These are phyloP conservation scores for Drosophila kurseongensis DNA, from an alignment of 1,140 invertebrate species.

Conservation along the genomic window DNA sequence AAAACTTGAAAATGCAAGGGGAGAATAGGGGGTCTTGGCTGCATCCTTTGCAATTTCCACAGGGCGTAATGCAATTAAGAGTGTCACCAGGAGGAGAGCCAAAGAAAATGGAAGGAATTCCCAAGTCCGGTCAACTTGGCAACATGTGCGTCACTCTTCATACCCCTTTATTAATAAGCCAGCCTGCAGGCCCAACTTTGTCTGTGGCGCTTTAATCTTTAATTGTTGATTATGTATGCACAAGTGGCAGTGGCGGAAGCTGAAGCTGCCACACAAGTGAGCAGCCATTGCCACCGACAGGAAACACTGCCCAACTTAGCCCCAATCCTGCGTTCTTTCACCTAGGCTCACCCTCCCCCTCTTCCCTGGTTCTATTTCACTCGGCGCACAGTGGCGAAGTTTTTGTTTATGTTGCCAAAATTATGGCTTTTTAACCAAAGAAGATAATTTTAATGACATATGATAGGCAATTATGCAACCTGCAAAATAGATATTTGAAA, in stretches of 20 bases:
- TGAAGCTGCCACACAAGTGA: constrained; percentile 41
- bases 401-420: too few relatives aligned
- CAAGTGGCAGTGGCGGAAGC: constrained; percentile 49
- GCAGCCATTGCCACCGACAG: constrained; percentile 41
- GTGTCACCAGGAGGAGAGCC: constrained; percentile 40
- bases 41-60: constrained; percentile 55
- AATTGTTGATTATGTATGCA: constrained; percentile 73
- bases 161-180: constrained; percentile 57
- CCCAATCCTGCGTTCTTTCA: not conserved
- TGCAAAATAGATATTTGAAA: too few relatives aligned
- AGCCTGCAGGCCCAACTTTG: constrained; percentile 40
- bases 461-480: too few relatives aligned
- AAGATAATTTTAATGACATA: too few relatives aligned
- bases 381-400: not conserved
- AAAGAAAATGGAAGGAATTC: constrained; percentile 45
- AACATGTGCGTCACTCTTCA: constrained; percentile 20
- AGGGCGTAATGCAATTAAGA: constrained; percentile 74
- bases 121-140: constrained; percentile 26
- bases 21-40: constrained; percentile 1
- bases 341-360: not conserved
- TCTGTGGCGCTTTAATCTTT: constrained; percentile 65
- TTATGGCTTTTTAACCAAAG: too few relatives aligned
- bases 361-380: constrained; percentile 31
- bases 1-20: constrained; percentile 55
- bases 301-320: constrained; percentile 43